Conservation (phyloP, 1,140 invertebrate genomes). For the Aradophagus sp. region DNA sequence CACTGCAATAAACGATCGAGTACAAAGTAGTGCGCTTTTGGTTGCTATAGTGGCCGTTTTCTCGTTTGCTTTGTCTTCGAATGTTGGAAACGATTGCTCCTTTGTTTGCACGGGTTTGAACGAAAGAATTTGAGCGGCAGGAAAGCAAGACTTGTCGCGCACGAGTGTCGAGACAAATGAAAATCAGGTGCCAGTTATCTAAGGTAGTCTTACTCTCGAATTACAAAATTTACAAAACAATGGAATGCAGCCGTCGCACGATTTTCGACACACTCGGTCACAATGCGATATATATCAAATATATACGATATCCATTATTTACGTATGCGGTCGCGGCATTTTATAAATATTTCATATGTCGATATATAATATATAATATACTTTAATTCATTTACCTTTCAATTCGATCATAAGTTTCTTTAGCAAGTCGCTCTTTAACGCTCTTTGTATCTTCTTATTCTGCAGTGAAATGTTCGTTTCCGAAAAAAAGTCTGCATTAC, state of each 20-base stretch:
- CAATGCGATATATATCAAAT: slow-evolving; percentile 70
- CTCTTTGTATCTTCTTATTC: slow-evolving; percentile 1
- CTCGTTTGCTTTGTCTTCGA: slow-evolving; percentile 7
- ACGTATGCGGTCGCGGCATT: slow-evolving; percentile 47
- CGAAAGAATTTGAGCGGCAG: too few species aligned
- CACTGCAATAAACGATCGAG: slow-evolving; percentile 28
- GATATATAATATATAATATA: slow-evolving; percentile 61
- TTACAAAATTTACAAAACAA: slow-evolving; percentile 71
- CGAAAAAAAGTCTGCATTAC: too few species aligned
- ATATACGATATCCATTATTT: slow-evolving; percentile 67
- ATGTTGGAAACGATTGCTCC: slow-evolving; percentile 9
- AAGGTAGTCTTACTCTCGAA: slow-evolving; percentile 58
- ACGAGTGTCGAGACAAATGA: slow-evolving; percentile 4
- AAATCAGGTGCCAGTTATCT: slow-evolving; percentile 21
- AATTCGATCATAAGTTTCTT: slow-evolving; percentile 33
- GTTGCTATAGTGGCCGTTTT: too few species aligned
- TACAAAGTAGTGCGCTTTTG: slow-evolving; percentile 8
- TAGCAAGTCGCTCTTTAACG: slow-evolving; percentile 16
- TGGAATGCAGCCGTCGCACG: slow-evolving; percentile 65
- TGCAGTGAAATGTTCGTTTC: background rate
- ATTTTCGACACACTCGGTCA: slow-evolving; percentile 68
- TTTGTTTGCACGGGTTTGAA: too few species aligned
- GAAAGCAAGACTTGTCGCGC: too few species aligned
- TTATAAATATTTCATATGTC: slow-evolving; percentile 55
- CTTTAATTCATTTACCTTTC: slow-evolving; percentile 47